Base-by-base conservation (phyloP, 2,888 invertebrate genomes). In the Aleiodes testaceus region DNA sequence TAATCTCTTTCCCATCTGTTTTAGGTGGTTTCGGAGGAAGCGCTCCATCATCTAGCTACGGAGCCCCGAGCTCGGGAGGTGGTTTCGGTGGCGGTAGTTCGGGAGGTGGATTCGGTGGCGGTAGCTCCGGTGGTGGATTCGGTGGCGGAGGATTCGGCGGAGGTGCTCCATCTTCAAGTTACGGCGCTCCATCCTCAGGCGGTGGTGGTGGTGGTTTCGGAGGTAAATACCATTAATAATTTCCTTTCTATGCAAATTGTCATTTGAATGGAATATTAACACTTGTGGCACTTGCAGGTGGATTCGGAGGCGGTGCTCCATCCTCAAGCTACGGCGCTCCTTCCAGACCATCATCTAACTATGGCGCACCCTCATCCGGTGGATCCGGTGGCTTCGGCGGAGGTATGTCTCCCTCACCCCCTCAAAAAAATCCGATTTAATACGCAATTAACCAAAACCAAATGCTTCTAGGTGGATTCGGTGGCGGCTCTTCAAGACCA, bases 1-100 rank as follows among this genome's bases (percentile, higher is more conserved):
- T n/a, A 14, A 14, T 49, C 3, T 16, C 1, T 7, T 49, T 16
- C 26, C 0, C 70, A 14, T 3, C 3, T n/a, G 3, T 30, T 71
- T 76, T 18, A 55, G 55, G 55, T 30, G 55, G 55, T 7, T 52
- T 20, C n/a, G 61, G 77, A 16, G 72, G 71, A 14, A 76, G 79
- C 26, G 50, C 87, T 22, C 71, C 70, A 7, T 66, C 70, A 16
- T 52, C 73, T 0, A 67, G 66, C 53, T 85, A 86, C 72, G 85
- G 85, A 63, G 87, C 87, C 16, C 86, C 84, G 47, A 89, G 88
- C 3, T 85, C 85, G 72, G 88, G 86, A 69, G 59, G 53, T 66
- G 49, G 76, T 65, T 72, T 74, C 67, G 55, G 75, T 71, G 53
- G 78, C 26, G 77, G 73, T 44, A 72, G 80, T 53, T 89, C 84